Base-by-base conservation (phyloP, 2,113 vertebrate species). In the Cyprinus carpio region DNA sequence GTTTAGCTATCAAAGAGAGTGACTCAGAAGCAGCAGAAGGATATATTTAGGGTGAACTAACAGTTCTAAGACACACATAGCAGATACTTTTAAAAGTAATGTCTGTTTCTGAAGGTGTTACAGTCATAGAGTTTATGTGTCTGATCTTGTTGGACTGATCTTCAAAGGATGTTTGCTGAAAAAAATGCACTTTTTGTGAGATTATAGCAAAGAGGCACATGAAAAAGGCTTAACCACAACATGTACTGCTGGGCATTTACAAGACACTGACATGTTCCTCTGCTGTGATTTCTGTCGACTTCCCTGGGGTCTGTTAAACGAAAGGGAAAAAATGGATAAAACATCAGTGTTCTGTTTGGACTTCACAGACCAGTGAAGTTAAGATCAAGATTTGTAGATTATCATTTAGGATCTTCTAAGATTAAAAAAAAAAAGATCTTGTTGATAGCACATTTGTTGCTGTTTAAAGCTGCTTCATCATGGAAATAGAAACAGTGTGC, bases 141-240 rank as follows among this genome's bases (percentile, higher is more conserved):
- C 31, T 40, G 18, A 40, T 75, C 58, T 6, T n/a, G 72, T 75
- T 51, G 79, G 49, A 54, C 71, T 77, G 51, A 56, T 77, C 79
- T 77, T 85, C n/a, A 77, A 72, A 85, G 64, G n/a, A 43, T 69
- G 34, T 62, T 84, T 84, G 56, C 54, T 75, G 4, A 6, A 60
- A 20, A 60, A 78, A 31, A 60, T 8, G 2, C 13, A 60, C 51
- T 78, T 49, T 43, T 60, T 78, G 46, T 25, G 64, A 79, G 27
- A 58, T 56, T 62, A 74, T 29, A 58, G 29, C 64, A 77, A 78
- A 29, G 54, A 79, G 34, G n/a, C 56, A 43, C 25, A 34, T 49
- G 62, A 80, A 72, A 84, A 27, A 80, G 51, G 76, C 67, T 80
- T 46, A 51, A 64, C 62, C 7, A 13, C 6, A 71, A 43, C 49